Conservation (phyloP, 2,113 vertebrate species). For the Eurypyga helias region DNA sequence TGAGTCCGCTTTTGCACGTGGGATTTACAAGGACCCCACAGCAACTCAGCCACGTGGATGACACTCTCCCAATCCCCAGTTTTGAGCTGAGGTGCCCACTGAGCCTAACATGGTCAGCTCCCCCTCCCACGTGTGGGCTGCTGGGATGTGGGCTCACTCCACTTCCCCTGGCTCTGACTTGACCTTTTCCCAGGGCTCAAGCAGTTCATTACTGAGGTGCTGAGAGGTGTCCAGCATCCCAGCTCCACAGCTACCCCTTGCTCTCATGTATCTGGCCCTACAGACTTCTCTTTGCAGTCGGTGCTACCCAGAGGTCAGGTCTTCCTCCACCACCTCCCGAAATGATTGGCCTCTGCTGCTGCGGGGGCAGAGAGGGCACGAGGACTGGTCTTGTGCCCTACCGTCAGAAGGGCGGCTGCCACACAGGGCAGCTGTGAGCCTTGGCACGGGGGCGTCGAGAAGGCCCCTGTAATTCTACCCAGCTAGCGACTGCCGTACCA, state of each 20-base stretch:
- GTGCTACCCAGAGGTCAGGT: neutral
- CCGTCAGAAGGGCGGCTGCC: neutral
- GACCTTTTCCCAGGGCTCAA: neutral
- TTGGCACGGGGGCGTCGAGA: neutral
- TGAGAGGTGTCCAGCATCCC: neutral
- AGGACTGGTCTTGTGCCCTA: neutral
- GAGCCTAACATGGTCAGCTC: neutral
- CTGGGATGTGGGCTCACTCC: fast-evolving
- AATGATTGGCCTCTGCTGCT: neutral
- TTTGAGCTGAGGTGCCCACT: neutral
- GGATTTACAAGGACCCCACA: neutral
- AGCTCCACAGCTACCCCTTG: neutral
- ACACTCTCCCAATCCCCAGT: fast-evolving
- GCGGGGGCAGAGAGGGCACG: fast-evolving
- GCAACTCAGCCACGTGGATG: neutral
- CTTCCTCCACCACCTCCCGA: neutral
- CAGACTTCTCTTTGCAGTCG: neutral
- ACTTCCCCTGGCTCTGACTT: neutral
- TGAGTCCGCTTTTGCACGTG: neutral
- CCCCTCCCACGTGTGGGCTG: fast-evolving
- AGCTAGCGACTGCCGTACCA: neutral
- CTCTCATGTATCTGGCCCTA: neutral
- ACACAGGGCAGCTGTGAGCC: neutral
- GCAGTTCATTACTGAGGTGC: neutral
- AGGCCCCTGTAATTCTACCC: conserved; percentile 15